Percentiles rank a stretch among this genome's conserved stretches.
Evolutionary conservation across 2,113 vertebrate genomes (phyloP).

Genomic region (Salvelinus namaycush): DNA sequence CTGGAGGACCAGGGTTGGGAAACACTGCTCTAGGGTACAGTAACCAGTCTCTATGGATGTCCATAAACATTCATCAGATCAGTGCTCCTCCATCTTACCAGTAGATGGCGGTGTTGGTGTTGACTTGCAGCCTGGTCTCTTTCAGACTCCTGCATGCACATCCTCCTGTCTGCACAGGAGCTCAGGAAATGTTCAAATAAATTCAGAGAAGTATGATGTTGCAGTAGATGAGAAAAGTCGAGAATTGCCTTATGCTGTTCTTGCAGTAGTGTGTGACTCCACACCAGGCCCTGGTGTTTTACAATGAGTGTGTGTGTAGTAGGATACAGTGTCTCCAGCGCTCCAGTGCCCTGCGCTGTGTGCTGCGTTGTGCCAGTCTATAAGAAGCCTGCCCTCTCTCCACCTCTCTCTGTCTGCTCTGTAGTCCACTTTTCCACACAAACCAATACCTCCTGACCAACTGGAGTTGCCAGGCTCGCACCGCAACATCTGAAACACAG

Average conservation of each 20-base stretch:
- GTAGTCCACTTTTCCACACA: constrained; percentile 70
- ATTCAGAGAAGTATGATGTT: neutral
- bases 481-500: constrained; percentile 42
- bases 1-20: no score
- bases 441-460: constrained; percentile 66
- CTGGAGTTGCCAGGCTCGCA: constrained; percentile 9
- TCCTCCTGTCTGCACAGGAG: constrained; percentile 67
- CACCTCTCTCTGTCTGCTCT: constrained; percentile 29
- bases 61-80: no score
- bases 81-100: constrained; percentile 75
- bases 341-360: constrained; percentile 62
- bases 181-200: constrained; percentile 62
- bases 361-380: constrained; percentile 59
- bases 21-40: no score
- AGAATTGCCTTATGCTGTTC: no score
- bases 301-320: neutral
- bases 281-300: neutral
- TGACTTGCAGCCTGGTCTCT: constrained; percentile 62
- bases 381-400: constrained; percentile 45
- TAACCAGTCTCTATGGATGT: no score
- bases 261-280: no score
- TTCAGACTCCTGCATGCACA: constrained; percentile 63
- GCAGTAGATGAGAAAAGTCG: neutral
- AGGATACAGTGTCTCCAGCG: constrained; percentile 85
- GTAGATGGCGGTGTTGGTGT: constrained; percentile 61